Evolutionary conservation across 2,888 invertebrate genomes (phyloP).

Genomic region (Drosophila tripunctata): DNA sequence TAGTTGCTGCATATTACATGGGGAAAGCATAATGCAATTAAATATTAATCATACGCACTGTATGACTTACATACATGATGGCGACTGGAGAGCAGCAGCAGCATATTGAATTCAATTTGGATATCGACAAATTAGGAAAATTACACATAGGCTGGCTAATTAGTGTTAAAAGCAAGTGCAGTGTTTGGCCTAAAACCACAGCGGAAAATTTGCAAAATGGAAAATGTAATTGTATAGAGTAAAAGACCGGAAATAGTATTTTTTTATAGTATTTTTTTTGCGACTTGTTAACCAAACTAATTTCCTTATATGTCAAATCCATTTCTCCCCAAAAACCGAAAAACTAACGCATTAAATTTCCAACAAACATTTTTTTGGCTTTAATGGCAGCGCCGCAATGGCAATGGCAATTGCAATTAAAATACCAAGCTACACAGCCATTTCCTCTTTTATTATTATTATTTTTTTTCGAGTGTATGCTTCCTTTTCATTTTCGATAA

Average conservation of each 20-base stretch:
- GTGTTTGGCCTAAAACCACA: conserved; percentile 35
- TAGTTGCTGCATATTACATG: conserved; percentile 36
- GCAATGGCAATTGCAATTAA: conserved; percentile 60
- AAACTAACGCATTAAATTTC: conserved; percentile 53
- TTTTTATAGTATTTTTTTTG: conserved; percentile 1
- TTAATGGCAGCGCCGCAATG: conserved; percentile 65
- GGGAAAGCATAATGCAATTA: conserved; percentile 64
- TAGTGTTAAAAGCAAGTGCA: conserved; percentile 65
- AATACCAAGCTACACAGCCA: conserved; percentile 35
- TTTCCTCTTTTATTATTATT: background rate
- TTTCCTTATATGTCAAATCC: conserved; percentile 58
- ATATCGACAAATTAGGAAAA: conserved; percentile 68
- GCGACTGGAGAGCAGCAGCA: conserved; percentile 19
- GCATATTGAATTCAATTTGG: conserved; percentile 40
- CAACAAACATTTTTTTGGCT: conserved; percentile 26
- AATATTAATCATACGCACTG: conserved; percentile 74
- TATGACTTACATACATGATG: conserved; percentile 4
- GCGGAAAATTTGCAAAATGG: background rate
- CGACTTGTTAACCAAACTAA: conserved; percentile 54
- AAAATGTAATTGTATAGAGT: background rate
- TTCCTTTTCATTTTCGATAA: conserved; percentile 30
- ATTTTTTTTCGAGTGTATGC: background rate
- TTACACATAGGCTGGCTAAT: conserved; percentile 65
- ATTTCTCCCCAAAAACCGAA: no score
- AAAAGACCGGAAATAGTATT: conserved; percentile 40